A percentile compares a stretch with the other conserved stretches of the same genome.
Evolutionary conservation across 30 jellyfish, hydroid and myxozoan genomes (phyloP).

Genomic region (Clytia hemisphaerica): DNA sequence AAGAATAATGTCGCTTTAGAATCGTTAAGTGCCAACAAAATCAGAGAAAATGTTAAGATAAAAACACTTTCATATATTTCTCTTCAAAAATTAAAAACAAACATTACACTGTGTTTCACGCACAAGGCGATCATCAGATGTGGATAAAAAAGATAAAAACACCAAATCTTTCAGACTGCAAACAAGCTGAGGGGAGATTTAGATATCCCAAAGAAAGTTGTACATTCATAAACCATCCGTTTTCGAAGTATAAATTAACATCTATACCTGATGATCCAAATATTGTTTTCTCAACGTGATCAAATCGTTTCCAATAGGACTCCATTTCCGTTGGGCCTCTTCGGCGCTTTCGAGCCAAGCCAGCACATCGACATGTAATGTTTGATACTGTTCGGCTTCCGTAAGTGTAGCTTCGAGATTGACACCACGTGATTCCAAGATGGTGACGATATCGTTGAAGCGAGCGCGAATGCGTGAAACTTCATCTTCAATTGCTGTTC

Average conservation of each 20-base stretch:
- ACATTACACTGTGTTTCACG: too few relatives aligned
- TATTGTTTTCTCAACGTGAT: slow-evolving; percentile 42
- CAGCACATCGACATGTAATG: slow-evolving; percentile 46
- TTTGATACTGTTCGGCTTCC: slow-evolving; percentile 72
- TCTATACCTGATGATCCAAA: slow-evolving; percentile 67
- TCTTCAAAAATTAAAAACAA: too few relatives aligned
- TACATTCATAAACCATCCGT: not conserved
- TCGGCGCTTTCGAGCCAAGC: slow-evolving; percentile 87
- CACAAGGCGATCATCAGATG: too few relatives aligned
- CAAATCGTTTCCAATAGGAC: slow-evolving; percentile 43
- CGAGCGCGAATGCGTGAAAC: slow-evolving; percentile 75
- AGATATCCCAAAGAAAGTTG: not conserved
- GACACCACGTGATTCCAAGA: slow-evolving; percentile 91
- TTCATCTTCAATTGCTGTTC: slow-evolving; percentile 58
- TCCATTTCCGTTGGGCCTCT: slow-evolving; percentile 35
- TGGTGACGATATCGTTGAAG: slow-evolving; percentile 73
- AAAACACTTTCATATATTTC: too few relatives aligned
- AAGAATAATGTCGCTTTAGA: too few relatives aligned
- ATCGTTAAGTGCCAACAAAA: too few relatives aligned
- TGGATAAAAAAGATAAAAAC: not conserved
- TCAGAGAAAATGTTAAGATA: too few relatives aligned
- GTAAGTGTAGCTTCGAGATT: slow-evolving; percentile 90
- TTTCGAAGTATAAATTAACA: not conserved
- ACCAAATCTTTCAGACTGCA: too few relatives aligned
- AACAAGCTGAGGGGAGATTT: not conserved